Conservation (phyloP, 1,140 invertebrate genomes). For the Holcopasites calliopsidis region DNA sequence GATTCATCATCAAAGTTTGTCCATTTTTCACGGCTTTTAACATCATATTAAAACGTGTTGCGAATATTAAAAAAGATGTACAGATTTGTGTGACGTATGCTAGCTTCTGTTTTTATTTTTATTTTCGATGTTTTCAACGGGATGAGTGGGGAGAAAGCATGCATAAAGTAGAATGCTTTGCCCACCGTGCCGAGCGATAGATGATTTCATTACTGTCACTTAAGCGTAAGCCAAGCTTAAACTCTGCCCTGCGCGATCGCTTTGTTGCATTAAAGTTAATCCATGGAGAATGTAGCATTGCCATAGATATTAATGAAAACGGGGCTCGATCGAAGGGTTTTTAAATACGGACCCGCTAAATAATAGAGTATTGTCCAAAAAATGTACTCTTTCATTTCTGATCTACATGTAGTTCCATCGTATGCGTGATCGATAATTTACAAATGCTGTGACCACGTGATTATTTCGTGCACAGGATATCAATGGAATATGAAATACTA, state of each 20-base stretch:
- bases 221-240: conserved; percentile 50
- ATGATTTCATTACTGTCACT: conserved; percentile 59
- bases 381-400: no score
- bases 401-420: no score
- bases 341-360: no score
- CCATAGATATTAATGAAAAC: no score
- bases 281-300: background rate
- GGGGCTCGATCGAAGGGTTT: no score
- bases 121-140: background rate
- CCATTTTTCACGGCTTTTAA: conserved; percentile 55
- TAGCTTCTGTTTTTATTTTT: background rate
- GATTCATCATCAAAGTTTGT: conserved; percentile 61
- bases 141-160: background rate
- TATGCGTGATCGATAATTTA: no score
- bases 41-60: background rate
- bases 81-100: no score
- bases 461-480: no score
- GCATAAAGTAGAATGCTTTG: conserved; percentile 36
- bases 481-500: no score
- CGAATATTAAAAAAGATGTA: conserved; percentile 50
- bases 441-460: no score
- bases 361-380: no score
- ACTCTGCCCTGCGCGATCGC: conserved; percentile 32
- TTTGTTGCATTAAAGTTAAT: conserved; percentile 44
- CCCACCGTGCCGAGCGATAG: conserved; percentile 41